Base-by-base conservation (phyloP, 2,797 vertebrate genomes). In the Geotrypetes seraphini region DNA sequence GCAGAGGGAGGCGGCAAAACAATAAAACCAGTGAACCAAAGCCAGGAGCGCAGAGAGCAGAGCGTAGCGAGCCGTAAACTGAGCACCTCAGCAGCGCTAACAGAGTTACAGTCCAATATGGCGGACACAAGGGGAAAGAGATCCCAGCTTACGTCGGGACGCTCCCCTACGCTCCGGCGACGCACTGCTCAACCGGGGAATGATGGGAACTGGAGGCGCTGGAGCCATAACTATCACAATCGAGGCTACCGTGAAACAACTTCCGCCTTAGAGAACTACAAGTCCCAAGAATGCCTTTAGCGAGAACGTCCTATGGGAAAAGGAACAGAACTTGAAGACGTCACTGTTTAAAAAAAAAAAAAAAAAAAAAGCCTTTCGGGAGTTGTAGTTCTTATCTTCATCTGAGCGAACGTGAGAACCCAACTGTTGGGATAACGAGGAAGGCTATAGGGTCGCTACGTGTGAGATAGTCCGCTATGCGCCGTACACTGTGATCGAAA, bases 61-160 rank as follows among this genome's bases (percentile, higher is more conserved):
- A 28, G 39, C 24, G 35, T 20, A 31, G 9, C 23, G 43, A 47
- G 44, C 45, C 50, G 44, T 51, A 46, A n/a, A 35, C 36, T 40
- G 46, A 7, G 51, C 43, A 69, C 66, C 75, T 79, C 69, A 71
- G 77, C 73, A 82, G 80, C 70, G 79, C 70, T 80, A 83, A 69
- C 83, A 79, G 87, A 91, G 87, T 87, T 89, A 65, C 80, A 90
- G 80, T 90, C 85, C 92, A 96, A 96, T 91, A 95, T 95, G 92
- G 92, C 92, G 85, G 84, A 79, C 85, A 86, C 81, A 66, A 81
- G 75, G 75, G 81, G 78, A 82, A 81, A 79, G 83, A 76, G 78
- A 81, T 77, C 81, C 79, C 85, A 68, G 81, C 55, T 75, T 79
- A 80, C 87, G 87, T 78, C 63, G 54, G 49, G 66, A 46, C 43